Conservation (phyloP, 1,140 invertebrate species). For the Cydia amplana region DNA sequence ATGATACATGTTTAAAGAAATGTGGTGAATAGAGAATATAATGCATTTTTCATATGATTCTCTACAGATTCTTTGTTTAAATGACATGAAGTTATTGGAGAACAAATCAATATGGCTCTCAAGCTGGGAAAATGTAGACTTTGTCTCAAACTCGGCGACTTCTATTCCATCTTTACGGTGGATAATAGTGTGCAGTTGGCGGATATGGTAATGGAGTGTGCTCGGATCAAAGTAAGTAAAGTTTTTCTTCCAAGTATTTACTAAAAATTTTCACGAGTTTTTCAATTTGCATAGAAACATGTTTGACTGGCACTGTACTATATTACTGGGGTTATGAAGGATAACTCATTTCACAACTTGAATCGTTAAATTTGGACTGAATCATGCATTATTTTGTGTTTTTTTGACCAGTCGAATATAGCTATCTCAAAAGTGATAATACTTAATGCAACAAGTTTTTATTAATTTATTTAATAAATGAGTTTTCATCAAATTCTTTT, state of each 20-base stretch:
- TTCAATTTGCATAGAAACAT: constrained; percentile 3
- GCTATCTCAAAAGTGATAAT: too few species aligned
- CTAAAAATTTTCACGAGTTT: background rate
- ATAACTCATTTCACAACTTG: too few species aligned
- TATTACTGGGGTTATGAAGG: constrained; percentile 9
- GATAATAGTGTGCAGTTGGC: constrained; percentile 78
- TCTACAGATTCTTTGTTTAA: constrained; percentile 49
- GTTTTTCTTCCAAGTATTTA: background rate
- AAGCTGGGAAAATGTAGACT: constrained; percentile 79
- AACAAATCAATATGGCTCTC: constrained; percentile 76
- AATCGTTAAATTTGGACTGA: too few species aligned
- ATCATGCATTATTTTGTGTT: too few species aligned
- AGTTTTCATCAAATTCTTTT: too few species aligned
- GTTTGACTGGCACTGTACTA: background rate
- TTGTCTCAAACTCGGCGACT: constrained; percentile 78
- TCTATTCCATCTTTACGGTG: constrained; percentile 77
- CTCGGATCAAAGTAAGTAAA: constrained; percentile 77
- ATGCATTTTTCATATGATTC: background rate
- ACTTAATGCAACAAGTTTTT: too few species aligned
- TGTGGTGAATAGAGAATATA: background rate
- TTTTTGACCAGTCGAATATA: too few species aligned
- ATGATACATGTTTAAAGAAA: background rate
- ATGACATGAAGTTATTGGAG: constrained; percentile 64
- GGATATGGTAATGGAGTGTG: constrained; percentile 81
- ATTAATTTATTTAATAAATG: too few species aligned